Evolutionary conservation across 1,140 invertebrate species (phyloP).

Genomic region (Centruroides sculpturatus): DNA sequence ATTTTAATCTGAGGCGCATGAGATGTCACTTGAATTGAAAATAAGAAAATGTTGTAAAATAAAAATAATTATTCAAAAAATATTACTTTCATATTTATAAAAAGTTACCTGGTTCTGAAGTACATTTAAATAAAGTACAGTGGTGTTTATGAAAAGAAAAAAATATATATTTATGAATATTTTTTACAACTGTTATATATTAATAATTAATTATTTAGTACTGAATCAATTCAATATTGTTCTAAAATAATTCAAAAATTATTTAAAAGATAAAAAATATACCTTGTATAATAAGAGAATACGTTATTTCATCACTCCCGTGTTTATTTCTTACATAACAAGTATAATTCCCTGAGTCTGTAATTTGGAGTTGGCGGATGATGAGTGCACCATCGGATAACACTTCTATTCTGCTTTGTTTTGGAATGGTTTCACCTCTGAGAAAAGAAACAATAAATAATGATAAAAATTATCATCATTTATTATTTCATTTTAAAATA

Average conservation of each 20-base stretch:
- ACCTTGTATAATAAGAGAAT: conserved; percentile 17
- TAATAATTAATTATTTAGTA: background rate
- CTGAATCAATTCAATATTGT: background rate
- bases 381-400: conserved; percentile 15
- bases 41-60: background rate
- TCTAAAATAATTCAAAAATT: background rate
- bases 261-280: background rate
- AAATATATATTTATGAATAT: background rate
- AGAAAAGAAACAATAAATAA: no score
- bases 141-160: background rate
- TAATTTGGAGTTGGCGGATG: conserved; percentile 13
- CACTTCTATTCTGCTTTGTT: conserved; percentile 10
- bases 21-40: conserved; percentile 47
- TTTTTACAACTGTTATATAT: background rate
- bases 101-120: background rate
- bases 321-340: conserved; percentile 19
- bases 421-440: conserved; percentile 10
- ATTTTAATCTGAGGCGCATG: conserved; percentile 64
- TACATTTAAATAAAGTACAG: background rate
- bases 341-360: conserved; percentile 20
- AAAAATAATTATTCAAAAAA: background rate
- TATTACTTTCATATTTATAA: no score
- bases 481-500: no score
- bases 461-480: no score
- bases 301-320: conserved; percentile 20